phyloP scores from a whole-genome alignment of 2,797 vertebrate genomes.

The Cossypha polioptera region DNA sequence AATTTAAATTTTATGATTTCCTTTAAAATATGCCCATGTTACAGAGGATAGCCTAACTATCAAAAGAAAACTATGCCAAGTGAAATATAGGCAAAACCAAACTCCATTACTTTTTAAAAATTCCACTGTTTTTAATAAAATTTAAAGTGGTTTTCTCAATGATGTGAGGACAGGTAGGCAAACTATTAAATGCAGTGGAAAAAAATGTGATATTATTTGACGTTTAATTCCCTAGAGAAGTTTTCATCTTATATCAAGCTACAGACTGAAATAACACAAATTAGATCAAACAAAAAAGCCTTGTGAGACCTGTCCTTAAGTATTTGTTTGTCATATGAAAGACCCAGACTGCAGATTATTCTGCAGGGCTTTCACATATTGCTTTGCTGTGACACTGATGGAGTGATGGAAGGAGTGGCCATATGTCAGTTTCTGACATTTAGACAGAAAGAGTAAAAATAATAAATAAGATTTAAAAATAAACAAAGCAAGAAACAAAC shows the following conservation, averaged over 20 bases:
- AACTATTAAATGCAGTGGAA: neutral
- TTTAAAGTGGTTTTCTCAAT: neutral
- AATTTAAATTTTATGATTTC: neutral
- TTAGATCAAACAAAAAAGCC: neutral
- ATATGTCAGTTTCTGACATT: neutral
- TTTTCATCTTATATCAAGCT: conserved; percentile 13
- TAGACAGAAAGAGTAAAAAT: neutral
- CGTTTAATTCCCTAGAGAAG: neutral
- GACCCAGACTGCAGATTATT: neutral
- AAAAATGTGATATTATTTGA: neutral
- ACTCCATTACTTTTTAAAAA: neutral
- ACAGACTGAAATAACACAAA: neutral
- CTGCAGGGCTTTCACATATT: neutral
- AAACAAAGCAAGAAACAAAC: accelerated
- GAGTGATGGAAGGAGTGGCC: neutral
- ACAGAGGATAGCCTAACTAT: neutral
- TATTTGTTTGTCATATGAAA: neutral
- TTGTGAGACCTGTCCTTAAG: neutral
- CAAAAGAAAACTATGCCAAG: neutral
- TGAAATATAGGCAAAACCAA: neutral
- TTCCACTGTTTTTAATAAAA: neutral
- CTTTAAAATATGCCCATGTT: neutral
- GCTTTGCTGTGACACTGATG: neutral
- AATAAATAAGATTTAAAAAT: neutral
- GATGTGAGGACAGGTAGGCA: neutral